Evolutionary conservation across 2,797 vertebrate genomes (phyloP).

Genomic region (Amphiprion clarkii): DNA sequence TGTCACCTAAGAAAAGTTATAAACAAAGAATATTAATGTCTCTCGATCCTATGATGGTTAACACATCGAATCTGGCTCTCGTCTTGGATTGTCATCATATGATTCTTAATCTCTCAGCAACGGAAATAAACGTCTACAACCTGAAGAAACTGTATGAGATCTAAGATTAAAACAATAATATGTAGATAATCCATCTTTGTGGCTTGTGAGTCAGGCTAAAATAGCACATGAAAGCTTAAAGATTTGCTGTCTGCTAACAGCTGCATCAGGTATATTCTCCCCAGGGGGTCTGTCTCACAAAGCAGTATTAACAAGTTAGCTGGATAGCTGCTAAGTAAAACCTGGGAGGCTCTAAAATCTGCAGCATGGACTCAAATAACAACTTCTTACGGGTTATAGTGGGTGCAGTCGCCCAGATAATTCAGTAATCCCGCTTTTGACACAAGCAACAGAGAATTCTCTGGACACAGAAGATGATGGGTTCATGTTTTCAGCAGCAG

Average conservation of each 20-base stretch:
- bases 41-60: constrained; percentile 29
- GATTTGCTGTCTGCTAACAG: constrained; percentile 23
- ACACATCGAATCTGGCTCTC: constrained; percentile 52
- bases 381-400: constrained; percentile 10
- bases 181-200: not conserved
- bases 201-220: constrained; percentile 8
- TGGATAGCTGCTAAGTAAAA: constrained; percentile 44
- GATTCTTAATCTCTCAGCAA: constrained; percentile 27
- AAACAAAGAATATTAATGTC: constrained; percentile 70
- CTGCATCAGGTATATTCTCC: constrained; percentile 18
- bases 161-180: not conserved
- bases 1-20: constrained; percentile 49
- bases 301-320: constrained; percentile 38
- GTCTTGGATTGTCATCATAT: constrained; percentile 33
- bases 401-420: constrained; percentile 7
- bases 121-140: constrained; percentile 1
- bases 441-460: constrained; percentile 19
- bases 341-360: constrained; percentile 34
- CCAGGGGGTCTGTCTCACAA: constrained; percentile 12
- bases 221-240: constrained; percentile 23
- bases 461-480: constrained; percentile 13
- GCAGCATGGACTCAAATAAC: constrained; percentile 30
- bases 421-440: constrained; percentile 41
- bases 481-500: constrained; percentile 22
- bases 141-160: not conserved